Base-by-base conservation (phyloP, 2,888 invertebrate species). In the Polydrusus tereticollis region DNA sequence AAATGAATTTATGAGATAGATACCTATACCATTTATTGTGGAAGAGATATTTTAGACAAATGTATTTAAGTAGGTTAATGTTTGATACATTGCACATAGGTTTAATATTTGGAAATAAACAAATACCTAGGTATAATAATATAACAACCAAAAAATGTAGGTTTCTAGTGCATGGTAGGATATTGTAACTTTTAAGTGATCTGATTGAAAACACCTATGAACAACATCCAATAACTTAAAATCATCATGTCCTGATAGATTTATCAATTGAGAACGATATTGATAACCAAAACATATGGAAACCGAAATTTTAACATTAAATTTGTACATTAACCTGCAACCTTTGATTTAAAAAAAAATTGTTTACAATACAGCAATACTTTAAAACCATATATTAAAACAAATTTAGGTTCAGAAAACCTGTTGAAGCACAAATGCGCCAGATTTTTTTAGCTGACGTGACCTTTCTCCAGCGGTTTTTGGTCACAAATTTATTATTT, bases 371-470 rank as follows among this genome's bases (percentile, higher is more conserved):
- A n/a, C 2, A 14, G n/a, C 16, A 14, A 1, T 1, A 5, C 14
- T 7, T n/a, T 29, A 29, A 55, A 29, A 29, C 12, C 16, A 16
- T 12, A 29, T 18, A 29, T 5, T 55, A 29, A 29, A 29, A 16
- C 10, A 55, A 14, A 14, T 29, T 16, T 14, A 55, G 52, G 8
- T 8, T 29, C 29, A 0, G 26, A 55, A 29, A 55, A 55, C 52
- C 52, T 55, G 52, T 55, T 55, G 52, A 55, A 55, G 29, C 5
- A 3, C 16, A 12, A 18, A 10, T 10, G 10, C 1, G 16, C 16
- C 14, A 2, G n/a, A 10, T 67, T 63, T 58, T 66, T 64, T 64
- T 59, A 52, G 65, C n/a, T 70, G 74, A 71, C 64, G 70, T 74
- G 70, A 70, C 67, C 64, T 43, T 60, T 69, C 14, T 26, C 38